A percentile compares a stretch with the other conserved stretches of the same genome.
Conservation (phyloP, 2,113 vertebrate species). For the Cephalopterus ornatus region DNA sequence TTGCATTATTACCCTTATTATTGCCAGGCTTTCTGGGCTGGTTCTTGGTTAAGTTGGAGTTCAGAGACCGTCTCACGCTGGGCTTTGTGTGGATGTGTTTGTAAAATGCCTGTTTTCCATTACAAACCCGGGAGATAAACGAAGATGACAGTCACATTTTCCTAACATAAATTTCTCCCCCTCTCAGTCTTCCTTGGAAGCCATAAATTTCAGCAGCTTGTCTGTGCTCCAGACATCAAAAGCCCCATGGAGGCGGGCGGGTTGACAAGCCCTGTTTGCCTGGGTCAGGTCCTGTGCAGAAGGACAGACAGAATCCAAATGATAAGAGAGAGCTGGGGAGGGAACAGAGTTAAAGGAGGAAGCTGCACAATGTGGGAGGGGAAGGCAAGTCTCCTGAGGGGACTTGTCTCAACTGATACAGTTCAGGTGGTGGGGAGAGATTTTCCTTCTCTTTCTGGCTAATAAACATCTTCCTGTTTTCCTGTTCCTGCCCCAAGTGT, state of each 20-base stretch:
- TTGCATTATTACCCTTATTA: not conserved
- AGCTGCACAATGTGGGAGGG: not conserved
- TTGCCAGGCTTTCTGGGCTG: not conserved
- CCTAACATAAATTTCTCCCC: slow-evolving; percentile 14
- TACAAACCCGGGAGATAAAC: slow-evolving; percentile 2
- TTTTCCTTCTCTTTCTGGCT: not conserved
- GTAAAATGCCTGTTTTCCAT: slow-evolving; percentile 64
- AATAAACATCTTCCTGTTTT: slow-evolving; percentile 21
- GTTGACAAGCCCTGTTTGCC: not conserved
- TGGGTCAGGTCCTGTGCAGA: not conserved
- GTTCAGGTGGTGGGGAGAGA: slow-evolving; percentile 30
- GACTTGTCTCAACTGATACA: slow-evolving; percentile 45
- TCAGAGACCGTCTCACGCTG: not conserved
- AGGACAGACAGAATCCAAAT: not conserved
- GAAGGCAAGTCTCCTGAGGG: not conserved
- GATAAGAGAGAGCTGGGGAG: not conserved
- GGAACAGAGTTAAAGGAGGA: not conserved
- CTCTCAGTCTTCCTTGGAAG: not conserved
- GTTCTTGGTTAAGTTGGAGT: not conserved
- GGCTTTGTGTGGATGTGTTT: not conserved
- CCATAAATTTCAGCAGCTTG: not conserved
- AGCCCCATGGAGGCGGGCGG: not conserved
- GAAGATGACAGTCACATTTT: slow-evolving; percentile 61
- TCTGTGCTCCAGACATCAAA: not conserved
- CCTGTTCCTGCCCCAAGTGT: not conserved